Evolutionary conservation across 1,140 invertebrate species (phyloP).

Genomic region (Condylostylus longicornis): DNA sequence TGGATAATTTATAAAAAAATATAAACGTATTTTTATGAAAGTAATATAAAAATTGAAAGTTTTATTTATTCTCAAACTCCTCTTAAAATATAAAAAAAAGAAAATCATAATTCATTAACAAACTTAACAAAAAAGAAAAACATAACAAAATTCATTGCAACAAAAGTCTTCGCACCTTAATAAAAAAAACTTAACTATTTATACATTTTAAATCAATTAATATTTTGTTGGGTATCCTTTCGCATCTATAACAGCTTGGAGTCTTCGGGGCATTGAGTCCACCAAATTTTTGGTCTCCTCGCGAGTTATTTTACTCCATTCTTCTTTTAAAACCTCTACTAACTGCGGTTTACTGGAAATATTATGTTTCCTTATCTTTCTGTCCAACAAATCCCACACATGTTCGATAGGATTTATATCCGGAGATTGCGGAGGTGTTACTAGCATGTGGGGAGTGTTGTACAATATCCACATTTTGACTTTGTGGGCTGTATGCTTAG

Average conservation of each 20-base stretch:
- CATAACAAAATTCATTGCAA: no score
- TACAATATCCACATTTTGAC: constrained; percentile 14
- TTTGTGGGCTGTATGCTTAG: constrained; percentile 18
- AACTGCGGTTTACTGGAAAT: not conserved
- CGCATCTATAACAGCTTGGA: constrained; percentile 13
- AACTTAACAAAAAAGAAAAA: no score
- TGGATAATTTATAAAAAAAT: no score
- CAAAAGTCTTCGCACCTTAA: no score
- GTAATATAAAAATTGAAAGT: no score
- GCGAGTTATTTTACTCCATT: constrained; percentile 12
- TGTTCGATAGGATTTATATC: constrained; percentile 13
- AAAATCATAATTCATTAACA: no score
- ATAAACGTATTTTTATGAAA: no score
- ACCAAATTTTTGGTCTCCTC: constrained; percentile 11
- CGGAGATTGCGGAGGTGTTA: constrained; percentile 18
- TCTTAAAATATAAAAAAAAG: no score
- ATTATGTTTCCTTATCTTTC: constrained; percentile 4
- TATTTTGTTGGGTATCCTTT: constrained; percentile 16
- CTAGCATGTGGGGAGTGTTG: constrained; percentile 7
- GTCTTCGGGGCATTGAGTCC: constrained; percentile 11
- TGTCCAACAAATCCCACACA: constrained; percentile 14
- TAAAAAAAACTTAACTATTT: no score
- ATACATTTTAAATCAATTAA: no score
- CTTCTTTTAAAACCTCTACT: constrained; percentile 8
- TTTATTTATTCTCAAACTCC: no score